Percentiles rank a stretch among this genome's conserved stretches.
Evolutionary conservation across 37 sponge, comb jelly and placozoan species (phyloP).

Genomic region (Beroe forskalii): DNA sequence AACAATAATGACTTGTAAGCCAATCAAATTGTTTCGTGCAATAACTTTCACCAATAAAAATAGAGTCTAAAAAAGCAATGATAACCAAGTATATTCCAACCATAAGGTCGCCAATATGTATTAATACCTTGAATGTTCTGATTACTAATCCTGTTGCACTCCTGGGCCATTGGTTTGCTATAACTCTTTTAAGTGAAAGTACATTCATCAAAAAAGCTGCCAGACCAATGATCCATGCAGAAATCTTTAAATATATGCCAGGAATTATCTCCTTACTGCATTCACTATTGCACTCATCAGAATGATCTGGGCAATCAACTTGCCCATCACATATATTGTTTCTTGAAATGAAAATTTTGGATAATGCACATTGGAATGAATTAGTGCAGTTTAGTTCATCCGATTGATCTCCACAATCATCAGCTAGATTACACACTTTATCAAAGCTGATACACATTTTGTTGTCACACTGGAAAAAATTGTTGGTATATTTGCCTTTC

Average conservation of each 20-base stretch:
- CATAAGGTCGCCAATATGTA: not conserved
- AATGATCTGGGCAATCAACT: not conserved
- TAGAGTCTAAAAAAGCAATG: not conserved
- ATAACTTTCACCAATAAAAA: not conserved
- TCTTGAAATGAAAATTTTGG: not conserved
- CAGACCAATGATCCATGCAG: not conserved
- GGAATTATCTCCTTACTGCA: not conserved
- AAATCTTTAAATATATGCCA: not conserved
- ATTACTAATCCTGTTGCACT: not conserved
- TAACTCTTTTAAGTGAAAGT: not conserved
- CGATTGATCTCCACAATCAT: not conserved
- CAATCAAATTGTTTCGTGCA: not conserved
- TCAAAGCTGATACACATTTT: not conserved
- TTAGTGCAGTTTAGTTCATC: slow-evolving; percentile 31
- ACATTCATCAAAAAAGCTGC: not conserved
- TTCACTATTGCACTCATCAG: not conserved
- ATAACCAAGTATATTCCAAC: not conserved
- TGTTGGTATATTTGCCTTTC: not conserved
- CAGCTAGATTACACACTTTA: not conserved
- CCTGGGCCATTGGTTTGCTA: not conserved
- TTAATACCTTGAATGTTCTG: not conserved
- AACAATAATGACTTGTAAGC: not conserved
- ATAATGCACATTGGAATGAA: not conserved
- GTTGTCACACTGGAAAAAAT: not conserved
- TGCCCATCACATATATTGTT: not conserved